phyloP scores from a whole-genome alignment of 2,888 invertebrate species.

The Cosmopolites sordidus region DNA sequence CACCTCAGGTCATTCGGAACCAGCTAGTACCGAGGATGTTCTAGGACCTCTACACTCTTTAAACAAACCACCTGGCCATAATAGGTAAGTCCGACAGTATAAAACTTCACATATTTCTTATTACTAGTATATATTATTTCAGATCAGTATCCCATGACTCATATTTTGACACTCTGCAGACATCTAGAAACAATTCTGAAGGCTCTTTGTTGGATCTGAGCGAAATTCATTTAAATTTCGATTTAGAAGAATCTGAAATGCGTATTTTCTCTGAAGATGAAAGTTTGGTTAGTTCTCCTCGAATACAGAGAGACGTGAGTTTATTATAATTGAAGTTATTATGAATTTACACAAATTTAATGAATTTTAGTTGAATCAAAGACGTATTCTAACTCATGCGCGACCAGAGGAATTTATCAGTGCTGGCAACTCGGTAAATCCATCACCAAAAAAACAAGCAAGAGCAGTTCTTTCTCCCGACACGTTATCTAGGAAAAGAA shows the following conservation, averaged over 20 bases:
- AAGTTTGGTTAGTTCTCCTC: conserved; percentile 58
- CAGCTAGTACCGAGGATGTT: conserved; percentile 43
- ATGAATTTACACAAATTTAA: too few relatives aligned
- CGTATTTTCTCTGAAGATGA: conserved; percentile 88
- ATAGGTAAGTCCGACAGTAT: too few relatives aligned
- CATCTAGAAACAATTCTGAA: conserved; percentile 49
- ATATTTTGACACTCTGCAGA: conserved; percentile 80
- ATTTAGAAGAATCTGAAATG: conserved; percentile 80
- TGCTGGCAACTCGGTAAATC: conserved; percentile 54
- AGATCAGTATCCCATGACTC: conserved; percentile 89
- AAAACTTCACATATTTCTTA: conserved; percentile 4
- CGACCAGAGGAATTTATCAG: conserved; percentile 55
- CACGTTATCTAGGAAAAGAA: conserved; percentile 58
- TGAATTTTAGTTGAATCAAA: conserved; percentile 42
- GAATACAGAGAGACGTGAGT: conserved; percentile 50
- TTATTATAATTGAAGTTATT: too few relatives aligned
- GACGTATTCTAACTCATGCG: conserved; percentile 51
- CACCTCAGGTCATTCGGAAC: conserved; percentile 49
- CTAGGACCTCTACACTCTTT: conserved; percentile 49
- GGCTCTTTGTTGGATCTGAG: conserved; percentile 63
- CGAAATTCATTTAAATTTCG: conserved; percentile 79
- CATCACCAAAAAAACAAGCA: conserved; percentile 60
- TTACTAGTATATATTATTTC: conserved; percentile 24
- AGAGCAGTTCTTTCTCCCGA: conserved; percentile 52
- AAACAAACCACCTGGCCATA: conserved; percentile 53